Conservation (phyloP, 1,140 invertebrate genomes). For the Chymomyza costata region DNA sequence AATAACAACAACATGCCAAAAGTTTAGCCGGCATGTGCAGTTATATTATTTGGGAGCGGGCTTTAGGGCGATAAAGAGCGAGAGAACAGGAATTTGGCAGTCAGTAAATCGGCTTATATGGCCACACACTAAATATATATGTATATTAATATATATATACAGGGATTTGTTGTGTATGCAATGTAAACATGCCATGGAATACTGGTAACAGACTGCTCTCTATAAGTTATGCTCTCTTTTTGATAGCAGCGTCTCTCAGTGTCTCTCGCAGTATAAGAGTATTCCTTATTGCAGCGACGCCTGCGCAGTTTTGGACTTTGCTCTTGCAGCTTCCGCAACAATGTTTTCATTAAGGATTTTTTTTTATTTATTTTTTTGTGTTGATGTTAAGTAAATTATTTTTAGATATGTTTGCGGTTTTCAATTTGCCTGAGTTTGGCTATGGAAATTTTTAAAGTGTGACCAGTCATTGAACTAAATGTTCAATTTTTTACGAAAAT, state of each 20-base stretch:
- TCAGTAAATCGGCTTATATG: constrained; percentile 42
- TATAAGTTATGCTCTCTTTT: constrained; percentile 8
- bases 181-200: constrained; percentile 50
- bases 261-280: constrained; percentile 37
- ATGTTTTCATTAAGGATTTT: no score
- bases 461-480: no score
- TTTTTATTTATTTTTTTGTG: constrained; percentile 44
- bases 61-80: no score
- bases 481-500: no score
- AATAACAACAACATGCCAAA: not conserved
- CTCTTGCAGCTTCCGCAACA: constrained; percentile 3
- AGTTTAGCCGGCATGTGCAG: not conserved
- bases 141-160: no score
- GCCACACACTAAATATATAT: constrained; percentile 1
- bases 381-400: constrained; percentile 43
- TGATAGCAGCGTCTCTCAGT: constrained; percentile 20
- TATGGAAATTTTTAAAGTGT: no score
- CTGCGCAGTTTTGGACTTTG: constrained; percentile 18
- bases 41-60: no score
- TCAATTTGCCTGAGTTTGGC: no score
- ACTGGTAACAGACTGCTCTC: constrained; percentile 33
- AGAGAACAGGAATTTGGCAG: no score
- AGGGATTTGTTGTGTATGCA: constrained; percentile 26
- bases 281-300: constrained; percentile 18
- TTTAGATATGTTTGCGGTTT: constrained; percentile 41